Evolutionary conservation across 2,113 vertebrate species (phyloP).

Genomic region (Salvator merianae): DNA sequence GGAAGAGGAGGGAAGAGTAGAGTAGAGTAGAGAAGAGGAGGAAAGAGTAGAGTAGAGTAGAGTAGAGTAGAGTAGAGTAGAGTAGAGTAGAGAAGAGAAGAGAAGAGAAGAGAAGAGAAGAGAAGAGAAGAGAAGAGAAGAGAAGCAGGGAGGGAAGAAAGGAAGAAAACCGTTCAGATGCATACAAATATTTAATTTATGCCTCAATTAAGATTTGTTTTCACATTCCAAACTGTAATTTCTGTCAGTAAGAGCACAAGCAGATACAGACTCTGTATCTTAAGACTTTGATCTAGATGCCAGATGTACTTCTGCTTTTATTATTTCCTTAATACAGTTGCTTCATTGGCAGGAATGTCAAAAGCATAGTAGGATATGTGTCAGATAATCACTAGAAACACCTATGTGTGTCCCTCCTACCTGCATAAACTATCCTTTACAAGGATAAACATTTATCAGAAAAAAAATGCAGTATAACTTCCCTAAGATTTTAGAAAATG

Average conservation of each 20-base stretch:
- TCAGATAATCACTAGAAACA: neutral
- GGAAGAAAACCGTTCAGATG: neutral
- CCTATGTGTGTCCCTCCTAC: neutral
- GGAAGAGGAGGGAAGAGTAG: neutral
- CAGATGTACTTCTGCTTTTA: too few species aligned
- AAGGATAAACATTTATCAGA: too few species aligned
- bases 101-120: too few species aligned
- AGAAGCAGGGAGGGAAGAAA: neutral
- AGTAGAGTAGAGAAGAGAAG: too few species aligned
- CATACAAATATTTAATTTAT: neutral
- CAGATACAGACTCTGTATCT: neutral
- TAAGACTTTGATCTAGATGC: neutral
- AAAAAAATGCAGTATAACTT: too few species aligned
- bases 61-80: too few species aligned
- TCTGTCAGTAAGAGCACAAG: neutral
- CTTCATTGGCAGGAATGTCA: neutral
- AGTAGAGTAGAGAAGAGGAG: too few species aligned
- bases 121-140: too few species aligned
- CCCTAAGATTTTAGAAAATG: too few species aligned
- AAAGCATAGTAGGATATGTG: neutral
- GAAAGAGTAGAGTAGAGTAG: too few species aligned
- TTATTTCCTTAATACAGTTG: neutral
- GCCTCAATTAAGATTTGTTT: neutral
- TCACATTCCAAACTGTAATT: neutral
- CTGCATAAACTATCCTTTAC: too few species aligned